A percentile compares a stretch with the other conserved stretches of the same genome.
Conservation (phyloP, 2,888 invertebrate genomes). For the Amphipyra berbera region DNA sequence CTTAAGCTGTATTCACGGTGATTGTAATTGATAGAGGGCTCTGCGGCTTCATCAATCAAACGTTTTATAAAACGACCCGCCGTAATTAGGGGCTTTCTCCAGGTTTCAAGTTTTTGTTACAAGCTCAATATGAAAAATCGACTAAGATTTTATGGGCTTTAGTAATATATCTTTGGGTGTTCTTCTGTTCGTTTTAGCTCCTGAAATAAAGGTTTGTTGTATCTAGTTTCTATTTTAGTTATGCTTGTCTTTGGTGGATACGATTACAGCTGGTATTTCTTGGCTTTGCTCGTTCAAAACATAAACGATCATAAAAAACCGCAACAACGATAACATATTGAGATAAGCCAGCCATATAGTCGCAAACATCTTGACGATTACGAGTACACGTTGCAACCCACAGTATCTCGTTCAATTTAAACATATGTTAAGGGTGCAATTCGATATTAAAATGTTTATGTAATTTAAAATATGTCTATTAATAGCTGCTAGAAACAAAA, state of each 20-base stretch:
- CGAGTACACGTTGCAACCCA: background rate
- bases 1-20: slow-evolving; percentile 54
- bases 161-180: slow-evolving; percentile 8
- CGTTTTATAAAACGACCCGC: slow-evolving; percentile 65
- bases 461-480: too few species aligned
- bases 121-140: slow-evolving; percentile 41
- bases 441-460: too few species aligned
- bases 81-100: slow-evolving; percentile 64
- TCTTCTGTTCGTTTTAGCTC: slow-evolving; percentile 2
- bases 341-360: background rate
- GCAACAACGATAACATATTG: background rate
- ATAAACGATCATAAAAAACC: background rate
- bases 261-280: background rate
- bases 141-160: slow-evolving; percentile 26
- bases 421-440: background rate
- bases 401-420: background rate
- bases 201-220: slow-evolving; percentile 4
- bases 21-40: slow-evolving; percentile 72
- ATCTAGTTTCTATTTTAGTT: background rate
- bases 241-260: background rate
- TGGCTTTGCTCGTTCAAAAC: background rate
- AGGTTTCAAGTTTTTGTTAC: slow-evolving; percentile 52
- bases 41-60: slow-evolving; percentile 68
- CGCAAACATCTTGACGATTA: background rate
- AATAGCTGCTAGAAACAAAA: background rate